Evolutionary conservation across 2,113 vertebrate genomes (phyloP), one percentile per base, ranked within the genome.

Genomic region (Poecile atricapillus): DNA sequence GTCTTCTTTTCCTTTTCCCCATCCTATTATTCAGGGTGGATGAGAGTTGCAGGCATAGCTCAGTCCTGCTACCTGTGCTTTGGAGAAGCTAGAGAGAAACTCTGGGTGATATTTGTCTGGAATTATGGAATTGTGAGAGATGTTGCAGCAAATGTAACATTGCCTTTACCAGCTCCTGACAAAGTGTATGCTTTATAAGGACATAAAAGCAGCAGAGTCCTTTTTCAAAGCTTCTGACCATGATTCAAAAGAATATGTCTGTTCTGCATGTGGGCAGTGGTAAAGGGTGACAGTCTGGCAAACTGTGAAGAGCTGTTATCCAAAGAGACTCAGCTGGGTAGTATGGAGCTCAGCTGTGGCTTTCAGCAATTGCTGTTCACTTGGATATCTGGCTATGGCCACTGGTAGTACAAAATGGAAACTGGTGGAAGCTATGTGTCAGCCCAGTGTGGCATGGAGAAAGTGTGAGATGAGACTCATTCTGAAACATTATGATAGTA

Each of bases 221-320:
- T 52, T 87, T 89, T 80, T 23, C 13, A 33, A 11, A 8, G 8
- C 43, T 85, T 80, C 55, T 70, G 9, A 63, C 31, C 10, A 13
- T 2, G 4, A 41, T 35, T 70, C 11, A 44, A 46, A 67, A 62
- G 49, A 28, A 6, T 0, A 1, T 0, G 0, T 12, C 3, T 15
- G 31, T 35, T 89, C 71, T 52, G 30, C 0, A 1, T 23, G 63
- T 5, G 10, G 43, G 35, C 43, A 59, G 53, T 5, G 10, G 20
- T 44, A 73, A 83, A 50, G 6, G 0, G 0, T 2, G 0, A 43
- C 41, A 69, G 60, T 23, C 43, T 67, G 44, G 10, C 55, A 77
- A 31, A 35, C 28, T 64, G 44, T 80, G 50, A 62, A 62, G 62
- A 53, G 8, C 12, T 37, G 11, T 62, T 91, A 41, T 21, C 46